Percentiles rank a stretch among this genome's conserved stretches.
These are phyloP conservation scores for Leptinotarsa texana DNA, from an alignment of 1,140 invertebrate genomes.

Conservation along the genomic window DNA sequence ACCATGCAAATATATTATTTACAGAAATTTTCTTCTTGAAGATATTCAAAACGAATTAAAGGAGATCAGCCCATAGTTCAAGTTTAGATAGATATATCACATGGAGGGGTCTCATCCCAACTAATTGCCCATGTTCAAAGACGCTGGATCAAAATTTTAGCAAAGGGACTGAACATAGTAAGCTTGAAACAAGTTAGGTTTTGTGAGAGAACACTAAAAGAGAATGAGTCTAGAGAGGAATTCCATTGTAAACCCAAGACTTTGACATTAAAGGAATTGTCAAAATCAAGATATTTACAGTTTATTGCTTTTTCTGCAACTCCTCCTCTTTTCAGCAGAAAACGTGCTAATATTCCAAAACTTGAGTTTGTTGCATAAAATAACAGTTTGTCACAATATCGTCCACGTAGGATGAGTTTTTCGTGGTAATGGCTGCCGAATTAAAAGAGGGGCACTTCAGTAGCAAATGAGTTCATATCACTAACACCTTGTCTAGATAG, in stretches of 20 bases:
- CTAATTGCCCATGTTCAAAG: slow-evolving; percentile 36
- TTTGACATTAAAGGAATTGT: background rate
- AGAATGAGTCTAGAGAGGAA: slow-evolving; percentile 1
- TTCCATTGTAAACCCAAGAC: slow-evolving; percentile 19
- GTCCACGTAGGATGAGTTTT: slow-evolving; percentile 41
- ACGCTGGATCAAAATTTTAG: no score
- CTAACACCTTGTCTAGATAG: no score
- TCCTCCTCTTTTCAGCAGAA: no score
- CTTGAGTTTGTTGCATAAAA: background rate
- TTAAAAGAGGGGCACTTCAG: no score
- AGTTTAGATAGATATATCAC: slow-evolving; percentile 26
- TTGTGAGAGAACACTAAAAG: background rate
- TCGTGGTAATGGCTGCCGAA: slow-evolving; percentile 9
- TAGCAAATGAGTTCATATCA: no score
- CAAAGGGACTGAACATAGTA: no score
- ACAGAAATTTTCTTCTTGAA: background rate
- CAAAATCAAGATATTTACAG: background rate
- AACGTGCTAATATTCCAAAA: background rate
- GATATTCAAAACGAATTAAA: background rate
- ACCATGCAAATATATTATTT: slow-evolving; percentile 20
- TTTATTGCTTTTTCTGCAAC: background rate
- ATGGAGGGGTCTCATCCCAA: slow-evolving; percentile 48
- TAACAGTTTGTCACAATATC: no score
- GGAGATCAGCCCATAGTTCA: background rate
- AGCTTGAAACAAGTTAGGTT: slow-evolving; percentile 39